Conservation (phyloP, 37 sponge, comb jelly and placozoan genomes). For the Geodia barretti region DNA sequence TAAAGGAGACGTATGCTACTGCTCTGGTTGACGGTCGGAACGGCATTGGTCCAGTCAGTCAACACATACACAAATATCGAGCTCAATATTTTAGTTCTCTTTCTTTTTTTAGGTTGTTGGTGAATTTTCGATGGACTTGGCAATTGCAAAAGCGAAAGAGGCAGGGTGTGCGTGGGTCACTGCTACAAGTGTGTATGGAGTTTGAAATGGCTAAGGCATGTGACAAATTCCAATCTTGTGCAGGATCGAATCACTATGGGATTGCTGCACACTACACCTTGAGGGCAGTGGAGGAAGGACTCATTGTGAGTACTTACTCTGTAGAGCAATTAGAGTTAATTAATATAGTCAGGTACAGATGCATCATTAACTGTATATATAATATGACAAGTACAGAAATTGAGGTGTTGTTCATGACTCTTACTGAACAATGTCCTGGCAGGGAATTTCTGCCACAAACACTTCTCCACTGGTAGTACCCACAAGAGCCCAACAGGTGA, state of each 20-base stretch:
- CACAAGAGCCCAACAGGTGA: slow-evolving; percentile 72
- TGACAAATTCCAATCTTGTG: background rate
- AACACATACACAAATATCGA: background rate
- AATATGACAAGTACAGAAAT: no score
- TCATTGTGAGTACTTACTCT: slow-evolving; percentile 68
- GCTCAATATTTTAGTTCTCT: background rate
- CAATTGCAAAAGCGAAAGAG: slow-evolving; percentile 85
- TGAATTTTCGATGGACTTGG: slow-evolving; percentile 85
- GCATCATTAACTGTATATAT: no score
- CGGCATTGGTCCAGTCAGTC: slow-evolving; percentile 78
- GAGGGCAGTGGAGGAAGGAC: slow-evolving; percentile 75
- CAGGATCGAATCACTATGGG: slow-evolving; percentile 96
- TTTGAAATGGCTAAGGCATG: background rate
- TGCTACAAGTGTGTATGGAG: slow-evolving; percentile 66
- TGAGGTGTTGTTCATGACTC: no score
- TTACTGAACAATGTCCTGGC: no score
- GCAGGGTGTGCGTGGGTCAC: slow-evolving; percentile 88
- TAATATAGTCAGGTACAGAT: no score
- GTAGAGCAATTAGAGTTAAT: no score
- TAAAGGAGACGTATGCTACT: slow-evolving; percentile 79
- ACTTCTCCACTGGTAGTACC: slow-evolving; percentile 85
- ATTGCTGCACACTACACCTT: slow-evolving; percentile 90
- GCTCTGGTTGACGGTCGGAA: slow-evolving; percentile 86
- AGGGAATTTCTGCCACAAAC: slow-evolving; percentile 89
- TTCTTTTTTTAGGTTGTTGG: slow-evolving; percentile 65